A percentile compares a stretch with the other conserved stretches of the same genome.
Evolutionary conservation across 2,888 invertebrate species (phyloP).

Genomic region (Cosmorhoe ocellata): DNA sequence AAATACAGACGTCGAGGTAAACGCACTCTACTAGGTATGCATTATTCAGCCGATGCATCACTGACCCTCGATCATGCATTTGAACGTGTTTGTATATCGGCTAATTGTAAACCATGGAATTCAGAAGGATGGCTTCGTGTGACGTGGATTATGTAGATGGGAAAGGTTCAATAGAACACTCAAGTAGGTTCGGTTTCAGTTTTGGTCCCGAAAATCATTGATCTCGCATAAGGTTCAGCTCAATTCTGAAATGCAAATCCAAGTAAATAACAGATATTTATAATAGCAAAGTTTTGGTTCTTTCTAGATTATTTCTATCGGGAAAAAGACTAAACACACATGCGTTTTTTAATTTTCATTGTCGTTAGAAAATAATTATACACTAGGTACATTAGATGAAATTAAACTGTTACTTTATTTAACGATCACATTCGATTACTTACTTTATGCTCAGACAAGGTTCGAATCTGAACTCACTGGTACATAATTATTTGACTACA

Average conservation of each 20-base stretch:
- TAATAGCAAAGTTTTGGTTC: no score
- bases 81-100: constrained; percentile 34
- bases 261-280: not conserved
- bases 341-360: no score
- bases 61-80: constrained; percentile 50
- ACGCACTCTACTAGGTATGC: constrained; percentile 53
- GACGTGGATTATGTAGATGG: constrained; percentile 27
- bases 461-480: no score
- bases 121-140: constrained; percentile 16
- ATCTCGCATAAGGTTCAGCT: constrained; percentile 2
- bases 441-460: no score
- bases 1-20: constrained; percentile 70
- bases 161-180: constrained; percentile 32
- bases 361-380: no score
- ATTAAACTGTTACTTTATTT: no score
- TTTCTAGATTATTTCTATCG: no score
- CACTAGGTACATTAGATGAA: no score
- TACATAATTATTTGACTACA: no score
- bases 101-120: constrained; percentile 37
- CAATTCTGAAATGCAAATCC: constrained; percentile 3
- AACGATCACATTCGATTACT: no score
- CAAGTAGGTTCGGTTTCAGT: not conserved
- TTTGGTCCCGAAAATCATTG: constrained; percentile 10
- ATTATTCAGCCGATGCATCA: constrained; percentile 68
- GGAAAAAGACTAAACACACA: no score